Conservation (phyloP, 2,888 invertebrate species). For the Stenurella melanura region DNA sequence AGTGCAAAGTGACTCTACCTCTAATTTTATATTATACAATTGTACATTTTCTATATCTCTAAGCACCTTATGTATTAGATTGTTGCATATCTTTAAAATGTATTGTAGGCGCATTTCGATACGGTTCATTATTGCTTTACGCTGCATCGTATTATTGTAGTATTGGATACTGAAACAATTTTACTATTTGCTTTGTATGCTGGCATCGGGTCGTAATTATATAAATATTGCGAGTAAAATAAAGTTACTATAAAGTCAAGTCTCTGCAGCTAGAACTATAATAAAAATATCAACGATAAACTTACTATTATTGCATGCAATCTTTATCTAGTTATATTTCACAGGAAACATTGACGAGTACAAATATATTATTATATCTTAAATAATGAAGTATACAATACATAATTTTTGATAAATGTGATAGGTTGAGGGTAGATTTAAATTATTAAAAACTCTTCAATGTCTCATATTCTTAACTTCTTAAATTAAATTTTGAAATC, state of each 20-base stretch:
- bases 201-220: constrained; percentile 60
- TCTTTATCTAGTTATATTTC: constrained; percentile 61
- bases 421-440: constrained; percentile 54
- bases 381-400: constrained; percentile 54
- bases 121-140: constrained; percentile 49
- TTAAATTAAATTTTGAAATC: constrained; percentile 53
- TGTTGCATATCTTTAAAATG: constrained; percentile 56
- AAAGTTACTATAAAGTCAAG: constrained; percentile 54
- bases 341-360: constrained; percentile 64
- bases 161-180: constrained; percentile 50
- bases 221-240: constrained; percentile 47
- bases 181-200: constrained; percentile 61
- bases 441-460: constrained; percentile 57
- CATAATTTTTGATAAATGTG: constrained; percentile 63
- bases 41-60: constrained; percentile 39
- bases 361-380: constrained; percentile 61
- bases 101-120: constrained; percentile 48
- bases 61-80: constrained; percentile 43
- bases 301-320: constrained; percentile 64
- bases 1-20: constrained; percentile 54
- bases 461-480: constrained; percentile 50
- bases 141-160: constrained; percentile 58
- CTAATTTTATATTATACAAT: constrained; percentile 35
- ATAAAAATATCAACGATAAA: constrained; percentile 56
- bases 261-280: constrained; percentile 50